Base-by-base conservation (phyloP, 2,888 invertebrate genomes). In the Eupeodes luniger region DNA sequence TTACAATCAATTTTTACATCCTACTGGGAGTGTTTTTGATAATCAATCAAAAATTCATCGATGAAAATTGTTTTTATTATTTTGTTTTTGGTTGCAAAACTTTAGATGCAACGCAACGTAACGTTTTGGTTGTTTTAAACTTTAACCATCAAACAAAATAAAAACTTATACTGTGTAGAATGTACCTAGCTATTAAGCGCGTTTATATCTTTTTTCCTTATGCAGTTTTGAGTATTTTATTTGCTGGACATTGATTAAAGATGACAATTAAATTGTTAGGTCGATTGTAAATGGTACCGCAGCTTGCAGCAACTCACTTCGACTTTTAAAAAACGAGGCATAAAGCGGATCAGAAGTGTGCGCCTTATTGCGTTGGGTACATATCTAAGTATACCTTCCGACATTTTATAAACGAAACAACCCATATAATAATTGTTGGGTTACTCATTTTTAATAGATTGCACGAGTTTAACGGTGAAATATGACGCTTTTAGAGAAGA, bases 181-280 rank as follows among this genome's bases (percentile, higher is more conserved):
- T 27, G 27, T 2, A 27, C 27, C 27, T 27, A 27, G 27, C 27
- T 27, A 27, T 27, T 27, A 27, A 2, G 27, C 27, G 27, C 27
- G 27, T 27, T 14, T 55, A 40, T 40, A 40, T 27, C 1, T 53
- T 36, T 36, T 40, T 53, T 55, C n/a, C 44, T 14, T 10, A 14
- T 49, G 27, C 16, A 34, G 55, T 57, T 72, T 57, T 64, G 69
- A 36, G 14, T 80, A 69, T 70, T 76, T 76, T 70, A 85, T 85
- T 85, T 62, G 11, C 83, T 69, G 79, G 61, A 72, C 85, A 88
- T 84, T 88, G 87, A 88, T 88, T 81, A 88, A 62, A 88, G 85
- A 81, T 88, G 84, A 88, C 84, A 87, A 87, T 87, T 80, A 87
- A 87, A 87, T 87, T 87, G 87, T 84, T 84, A 69, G 80, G 76